Conservation (phyloP, 1,140 invertebrate genomes). For the Cydia strobilella region DNA sequence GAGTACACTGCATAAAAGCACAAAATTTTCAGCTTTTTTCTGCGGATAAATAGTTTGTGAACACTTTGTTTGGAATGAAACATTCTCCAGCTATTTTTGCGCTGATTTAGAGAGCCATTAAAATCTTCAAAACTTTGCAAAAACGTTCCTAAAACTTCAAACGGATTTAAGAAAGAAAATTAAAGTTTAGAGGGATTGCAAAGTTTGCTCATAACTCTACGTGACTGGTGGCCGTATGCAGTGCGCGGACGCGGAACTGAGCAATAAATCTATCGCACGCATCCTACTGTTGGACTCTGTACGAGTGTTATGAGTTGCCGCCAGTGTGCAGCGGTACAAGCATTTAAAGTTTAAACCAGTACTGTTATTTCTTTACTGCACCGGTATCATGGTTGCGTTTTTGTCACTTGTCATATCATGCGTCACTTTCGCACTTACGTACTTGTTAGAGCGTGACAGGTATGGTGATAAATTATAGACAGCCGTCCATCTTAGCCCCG, state of each 20-base stretch:
- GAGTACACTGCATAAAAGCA: too few relatives aligned
- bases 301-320: conserved; percentile 24
- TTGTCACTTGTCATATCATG: too few relatives aligned
- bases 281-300: conserved; percentile 14
- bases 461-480: too few relatives aligned
- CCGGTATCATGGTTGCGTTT: too few relatives aligned
- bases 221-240: conserved; percentile 27
- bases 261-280: conserved; percentile 22
- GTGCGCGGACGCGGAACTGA: conserved; percentile 6
- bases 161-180: conserved; percentile 22
- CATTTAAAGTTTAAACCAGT: not conserved
- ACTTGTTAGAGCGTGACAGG: too few relatives aligned
- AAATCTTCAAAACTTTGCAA: conserved; percentile 24
- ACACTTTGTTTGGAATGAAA: not conserved
- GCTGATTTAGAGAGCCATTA: conserved; percentile 18
- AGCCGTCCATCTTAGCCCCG: too few relatives aligned
- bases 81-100: not conserved
- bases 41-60: not conserved
- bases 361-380: not conserved
- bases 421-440: too few relatives aligned
- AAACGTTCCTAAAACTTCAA: conserved; percentile 11
- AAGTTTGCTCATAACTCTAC: conserved; percentile 28
- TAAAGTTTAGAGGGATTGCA: conserved; percentile 14
- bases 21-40: too few relatives aligned
- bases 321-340: not conserved